phyloP scores from a whole-genome alignment of 2,113 vertebrate genomes.

The Poeciliopsis turrubarensis region DNA sequence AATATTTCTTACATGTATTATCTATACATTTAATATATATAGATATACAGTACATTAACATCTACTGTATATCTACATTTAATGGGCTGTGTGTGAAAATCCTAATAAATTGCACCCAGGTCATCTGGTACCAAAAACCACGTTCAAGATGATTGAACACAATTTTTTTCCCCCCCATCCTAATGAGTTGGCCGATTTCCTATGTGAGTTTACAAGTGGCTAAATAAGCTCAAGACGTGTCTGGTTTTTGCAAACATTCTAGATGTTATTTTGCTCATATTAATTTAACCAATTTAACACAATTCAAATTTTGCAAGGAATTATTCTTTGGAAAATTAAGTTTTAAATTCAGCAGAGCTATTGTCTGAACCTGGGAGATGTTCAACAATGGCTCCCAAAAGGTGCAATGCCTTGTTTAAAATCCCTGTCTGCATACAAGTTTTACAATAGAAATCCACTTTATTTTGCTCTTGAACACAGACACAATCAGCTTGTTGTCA shows the following conservation, averaged over 20 bases:
- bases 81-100: no score
- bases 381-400: neutral
- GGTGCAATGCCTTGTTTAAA: neutral
- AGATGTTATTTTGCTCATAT: neutral
- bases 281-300: neutral
- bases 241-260: no score
- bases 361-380: neutral
- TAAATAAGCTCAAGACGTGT: no score
- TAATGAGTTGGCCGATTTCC: no score
- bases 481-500: constrained; percentile 56
- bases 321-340: neutral
- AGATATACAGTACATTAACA: no score
- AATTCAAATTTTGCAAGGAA: neutral
- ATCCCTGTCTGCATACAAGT: constrained; percentile 9
- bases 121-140: no score
- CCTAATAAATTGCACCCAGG: no score
- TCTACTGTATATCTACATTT: no score
- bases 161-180: no score
- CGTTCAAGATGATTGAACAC: no score
- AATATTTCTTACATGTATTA: neutral
- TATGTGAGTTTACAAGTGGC: no score
- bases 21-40: no score
- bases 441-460: constrained; percentile 8
- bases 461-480: constrained; percentile 17
- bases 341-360: neutral